phyloP scores from a whole-genome alignment of 2,888 invertebrate genomes.

The Mechanitis messenoides region DNA sequence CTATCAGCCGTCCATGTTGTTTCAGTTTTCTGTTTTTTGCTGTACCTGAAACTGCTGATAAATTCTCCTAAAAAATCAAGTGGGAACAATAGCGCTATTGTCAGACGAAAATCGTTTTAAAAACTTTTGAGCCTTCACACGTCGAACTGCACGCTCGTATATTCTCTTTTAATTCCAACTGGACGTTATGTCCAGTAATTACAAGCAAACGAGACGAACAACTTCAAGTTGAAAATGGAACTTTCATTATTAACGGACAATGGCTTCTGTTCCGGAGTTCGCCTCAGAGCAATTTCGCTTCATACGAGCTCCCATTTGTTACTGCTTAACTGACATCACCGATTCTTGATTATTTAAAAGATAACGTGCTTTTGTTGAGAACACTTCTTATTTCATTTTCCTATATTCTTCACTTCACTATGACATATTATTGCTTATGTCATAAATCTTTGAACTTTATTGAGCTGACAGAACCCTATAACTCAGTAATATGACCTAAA shows the following conservation, averaged over 20 bases:
- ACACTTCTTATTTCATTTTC: not conserved
- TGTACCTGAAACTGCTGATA: slow-evolving; percentile 18
- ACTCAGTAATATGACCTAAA: too few relatives aligned
- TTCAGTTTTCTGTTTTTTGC: slow-evolving; percentile 3
- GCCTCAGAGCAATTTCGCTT: slow-evolving; percentile 26
- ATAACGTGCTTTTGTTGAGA: slow-evolving; percentile 2
- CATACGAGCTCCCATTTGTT: slow-evolving; percentile 28
- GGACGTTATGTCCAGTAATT: slow-evolving; percentile 22
- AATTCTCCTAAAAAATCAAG: slow-evolving; percentile 9
- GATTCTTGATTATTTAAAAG: slow-evolving; percentile 23
- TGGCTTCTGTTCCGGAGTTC: slow-evolving; percentile 30
- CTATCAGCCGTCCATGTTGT: not conserved
- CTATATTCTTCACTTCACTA: not conserved
- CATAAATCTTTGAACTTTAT: too few relatives aligned
- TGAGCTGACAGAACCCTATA: too few relatives aligned
- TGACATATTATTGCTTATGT: too few relatives aligned
- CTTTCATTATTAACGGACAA: slow-evolving; percentile 36
- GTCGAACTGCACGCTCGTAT: slow-evolving; percentile 9
- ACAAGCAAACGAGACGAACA: slow-evolving; percentile 27
- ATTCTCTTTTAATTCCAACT: slow-evolving; percentile 14
- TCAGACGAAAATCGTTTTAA: slow-evolving; percentile 17
- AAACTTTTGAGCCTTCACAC: slow-evolving; percentile 17
- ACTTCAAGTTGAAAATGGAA: slow-evolving; percentile 31
- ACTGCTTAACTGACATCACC: slow-evolving; percentile 21
- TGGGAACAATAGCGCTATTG: slow-evolving; percentile 19